Conservation (phyloP, 2,888 invertebrate species). For the Thereva nobilitata region DNA sequence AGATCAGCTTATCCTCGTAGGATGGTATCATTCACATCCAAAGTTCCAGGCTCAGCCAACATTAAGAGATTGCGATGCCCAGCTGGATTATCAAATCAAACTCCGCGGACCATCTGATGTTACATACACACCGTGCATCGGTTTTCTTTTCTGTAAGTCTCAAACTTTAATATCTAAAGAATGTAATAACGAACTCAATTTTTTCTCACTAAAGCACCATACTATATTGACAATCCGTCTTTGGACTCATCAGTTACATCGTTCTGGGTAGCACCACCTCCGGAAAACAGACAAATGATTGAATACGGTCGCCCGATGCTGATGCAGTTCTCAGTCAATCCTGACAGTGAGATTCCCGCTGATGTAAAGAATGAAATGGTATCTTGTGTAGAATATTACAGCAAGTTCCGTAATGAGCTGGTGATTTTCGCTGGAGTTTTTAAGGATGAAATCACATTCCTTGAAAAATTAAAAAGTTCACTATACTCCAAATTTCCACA, state of each 20-base stretch:
- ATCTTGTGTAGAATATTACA: slow-evolving; percentile 83
- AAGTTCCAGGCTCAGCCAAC: slow-evolving; percentile 85
- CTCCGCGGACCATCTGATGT: slow-evolving; percentile 91
- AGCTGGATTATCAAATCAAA: slow-evolving; percentile 91
- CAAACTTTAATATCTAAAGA: not conserved
- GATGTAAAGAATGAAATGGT: slow-evolving; percentile 85
- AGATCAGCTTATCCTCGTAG: slow-evolving; percentile 79
- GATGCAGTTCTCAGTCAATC: slow-evolving; percentile 81
- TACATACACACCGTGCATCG: slow-evolving; percentile 91
- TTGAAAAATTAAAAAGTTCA: slow-evolving; percentile 84
- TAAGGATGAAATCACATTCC: slow-evolving; percentile 68
- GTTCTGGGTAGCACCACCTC: slow-evolving; percentile 96
- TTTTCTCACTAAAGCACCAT: slow-evolving; percentile 68
- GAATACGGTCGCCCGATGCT: slow-evolving; percentile 93
- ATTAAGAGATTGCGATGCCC: slow-evolving; percentile 85
- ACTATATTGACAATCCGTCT: slow-evolving; percentile 77
- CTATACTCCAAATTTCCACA: slow-evolving; percentile 80
- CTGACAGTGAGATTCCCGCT: slow-evolving; percentile 79
- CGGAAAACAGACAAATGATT: slow-evolving; percentile 81
- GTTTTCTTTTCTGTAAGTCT: slow-evolving; percentile 85
- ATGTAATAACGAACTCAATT: not conserved
- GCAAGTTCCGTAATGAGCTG: slow-evolving; percentile 67
- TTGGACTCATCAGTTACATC: slow-evolving; percentile 82
- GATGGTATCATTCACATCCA: slow-evolving; percentile 97
- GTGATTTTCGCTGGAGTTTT: slow-evolving; percentile 64